phyloP scores from a whole-genome alignment of 2,113 vertebrate genomes.

The Solea solea region DNA sequence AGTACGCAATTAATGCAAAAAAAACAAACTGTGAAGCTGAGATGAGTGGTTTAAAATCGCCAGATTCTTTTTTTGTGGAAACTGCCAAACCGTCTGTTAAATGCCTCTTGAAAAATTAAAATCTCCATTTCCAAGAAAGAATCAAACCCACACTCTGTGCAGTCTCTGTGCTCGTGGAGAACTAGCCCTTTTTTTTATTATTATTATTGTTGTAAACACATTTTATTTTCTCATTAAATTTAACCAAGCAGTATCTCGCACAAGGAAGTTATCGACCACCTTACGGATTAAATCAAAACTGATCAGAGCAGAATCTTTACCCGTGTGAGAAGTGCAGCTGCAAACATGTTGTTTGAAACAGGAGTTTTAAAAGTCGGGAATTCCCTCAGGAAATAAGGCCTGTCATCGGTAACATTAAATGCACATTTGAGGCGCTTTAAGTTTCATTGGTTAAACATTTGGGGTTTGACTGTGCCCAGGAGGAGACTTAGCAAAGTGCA shows the following conservation, averaged over 20 bases:
- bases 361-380: conserved; percentile 1
- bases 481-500: neutral
- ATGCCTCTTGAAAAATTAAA: neutral
- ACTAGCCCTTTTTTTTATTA: neutral
- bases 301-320: neutral
- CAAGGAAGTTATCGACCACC: neutral
- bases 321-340: neutral
- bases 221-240: neutral
- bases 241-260: neutral
- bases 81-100: too few species aligned
- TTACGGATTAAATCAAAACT: conserved; percentile 1
- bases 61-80: too few species aligned
- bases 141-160: neutral
- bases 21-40: too few species aligned
- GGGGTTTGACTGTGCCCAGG: conserved; percentile 6
- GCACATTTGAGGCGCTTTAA: conserved; percentile 21
- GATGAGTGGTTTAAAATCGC: too few species aligned
- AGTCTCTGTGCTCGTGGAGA: neutral
- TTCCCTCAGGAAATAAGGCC: conserved; percentile 13
- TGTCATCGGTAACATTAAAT: conserved; percentile 23
- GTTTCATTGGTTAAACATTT: conserved; percentile 32
- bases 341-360: conserved; percentile 20
- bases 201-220: neutral
- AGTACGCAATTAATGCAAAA: too few species aligned
- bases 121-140: neutral